Percentiles rank a stretch among this genome's conserved stretches.
These are phyloP conservation scores for Ramphastos sulfuratus DNA, from an alignment of 2,113 vertebrate genomes.

Conservation along the genomic window DNA sequence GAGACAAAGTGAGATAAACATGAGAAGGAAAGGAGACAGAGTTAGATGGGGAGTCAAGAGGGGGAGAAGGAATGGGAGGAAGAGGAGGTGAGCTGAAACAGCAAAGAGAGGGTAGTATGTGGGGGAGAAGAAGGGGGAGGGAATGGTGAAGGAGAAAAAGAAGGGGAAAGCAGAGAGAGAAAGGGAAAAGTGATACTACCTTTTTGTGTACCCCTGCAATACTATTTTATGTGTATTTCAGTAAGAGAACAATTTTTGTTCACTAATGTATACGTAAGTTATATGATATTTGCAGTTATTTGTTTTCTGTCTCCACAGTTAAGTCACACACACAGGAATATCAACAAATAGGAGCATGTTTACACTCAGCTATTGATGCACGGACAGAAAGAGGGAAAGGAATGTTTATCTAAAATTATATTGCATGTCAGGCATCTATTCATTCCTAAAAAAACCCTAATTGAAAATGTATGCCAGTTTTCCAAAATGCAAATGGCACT, in stretches of 20 bases:
- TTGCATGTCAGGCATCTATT: not conserved
- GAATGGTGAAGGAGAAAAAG: not conserved
- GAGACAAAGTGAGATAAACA: rapidly evolving
- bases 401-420: conserved; percentile 22
- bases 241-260: conserved; percentile 14
- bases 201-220: not conserved
- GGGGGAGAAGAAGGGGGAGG: not conserved
- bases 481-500: conserved; percentile 24
- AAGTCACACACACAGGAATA: not conserved
- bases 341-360: not conserved
- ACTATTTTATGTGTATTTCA: not conserved
- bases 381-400: not conserved
- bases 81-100: no score
- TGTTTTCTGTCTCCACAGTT: not conserved
- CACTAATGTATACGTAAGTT: not conserved
- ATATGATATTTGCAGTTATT: not conserved
- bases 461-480: conserved; percentile 24
- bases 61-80: not conserved
- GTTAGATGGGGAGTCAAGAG: not conserved
- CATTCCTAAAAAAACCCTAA: not conserved
- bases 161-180: not conserved
- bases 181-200: not conserved
- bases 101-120: not conserved
- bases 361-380: not conserved
- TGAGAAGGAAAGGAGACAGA: rapidly evolving